Base-by-base conservation (phyloP, 2,113 vertebrate species). In the Procavia capensis region DNA sequence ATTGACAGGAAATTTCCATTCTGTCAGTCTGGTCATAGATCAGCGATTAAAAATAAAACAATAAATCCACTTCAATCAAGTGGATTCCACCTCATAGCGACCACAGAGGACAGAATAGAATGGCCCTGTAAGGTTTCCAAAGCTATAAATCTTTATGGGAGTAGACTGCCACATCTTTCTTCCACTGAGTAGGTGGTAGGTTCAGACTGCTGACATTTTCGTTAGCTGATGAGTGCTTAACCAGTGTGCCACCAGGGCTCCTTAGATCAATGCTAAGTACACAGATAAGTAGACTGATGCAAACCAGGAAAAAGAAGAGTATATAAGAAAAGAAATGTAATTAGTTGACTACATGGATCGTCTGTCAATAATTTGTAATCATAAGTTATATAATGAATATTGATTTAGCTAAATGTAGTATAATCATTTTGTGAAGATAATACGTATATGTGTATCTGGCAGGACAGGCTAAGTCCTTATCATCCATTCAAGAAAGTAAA, bases 341-440 rank as follows among this genome's bases (percentile, higher is more conserved):
- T 68, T 41, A 39, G 57, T 61, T 68, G 20, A 68, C 68, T 47
- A 83, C 11, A 17, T 81, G 74, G 66, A 36, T 59, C 63, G 88
- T 47, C 36, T 81, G 70, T 64, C n/a, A 94, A 79, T 88, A 88
- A 85, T 85, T 50, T 14, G 85, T 86, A 75, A 75, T 75, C 36
- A 4, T 54, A 61, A 87, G 11, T 83, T 80, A 63, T 29, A 91
- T 4, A 50, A 50, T 85, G 72, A 75, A n/a, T 91, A 59, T n/a
- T 80, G 43, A 79, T 80, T 93, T 82, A 90, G 68, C 59, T 5
- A 2, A 74, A 41, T 50, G 24, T 36, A 87, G 19, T 43, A 13
- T 34, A 70, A 76, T 91, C 72, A 39, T 91, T 90, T 91, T 3
- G 68, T 41, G 4, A 86, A 64, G 88, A 59, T 76, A 24, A 24